Percentiles rank a stretch among this genome's conserved stretches.
Conservation (phyloP, 2,888 invertebrate species). For the Megaustenia siamemsis region DNA sequence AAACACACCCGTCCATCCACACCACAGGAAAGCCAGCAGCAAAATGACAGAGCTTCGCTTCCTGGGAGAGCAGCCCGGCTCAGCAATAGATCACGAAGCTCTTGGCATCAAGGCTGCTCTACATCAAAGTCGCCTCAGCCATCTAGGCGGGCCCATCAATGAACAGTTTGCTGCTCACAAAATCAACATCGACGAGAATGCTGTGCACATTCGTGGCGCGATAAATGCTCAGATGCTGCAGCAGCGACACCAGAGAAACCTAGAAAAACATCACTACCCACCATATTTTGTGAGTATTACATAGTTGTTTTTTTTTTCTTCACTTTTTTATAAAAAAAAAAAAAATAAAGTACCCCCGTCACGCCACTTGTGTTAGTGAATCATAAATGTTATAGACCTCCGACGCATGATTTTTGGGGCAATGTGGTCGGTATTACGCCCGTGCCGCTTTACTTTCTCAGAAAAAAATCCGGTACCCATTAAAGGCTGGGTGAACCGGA, state of each 20-base stretch:
- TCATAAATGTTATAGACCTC: too few relatives aligned
- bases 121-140: slow-evolving; percentile 65
- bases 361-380: too few relatives aligned
- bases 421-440: too few relatives aligned
- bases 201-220: slow-evolving; percentile 85
- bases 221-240: slow-evolving; percentile 75
- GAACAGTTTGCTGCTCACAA: slow-evolving; percentile 58
- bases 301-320: neutral
- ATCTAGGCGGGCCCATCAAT: slow-evolving; percentile 53
- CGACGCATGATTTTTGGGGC: too few relatives aligned
- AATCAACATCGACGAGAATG: slow-evolving; percentile 87
- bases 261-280: slow-evolving; percentile 76
- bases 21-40: slow-evolving; percentile 31
- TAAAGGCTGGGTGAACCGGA: too few relatives aligned
- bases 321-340: too few relatives aligned
- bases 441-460: too few relatives aligned
- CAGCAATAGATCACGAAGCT: slow-evolving; percentile 82
- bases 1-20: too few relatives aligned
- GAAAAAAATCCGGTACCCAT: too few relatives aligned
- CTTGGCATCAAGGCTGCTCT: slow-evolving; percentile 81
- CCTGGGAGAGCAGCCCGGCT: slow-evolving; percentile 52
- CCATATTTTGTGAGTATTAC: slow-evolving; percentile 77
- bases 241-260: slow-evolving; percentile 66
- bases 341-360: too few relatives aligned
- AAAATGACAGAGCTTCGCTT: slow-evolving; percentile 46